A percentile compares a stretch with the other conserved stretches of the same genome.
phyloP scores from a whole-genome alignment of 1,140 invertebrate species.

The Ruditapes philippinarum region DNA sequence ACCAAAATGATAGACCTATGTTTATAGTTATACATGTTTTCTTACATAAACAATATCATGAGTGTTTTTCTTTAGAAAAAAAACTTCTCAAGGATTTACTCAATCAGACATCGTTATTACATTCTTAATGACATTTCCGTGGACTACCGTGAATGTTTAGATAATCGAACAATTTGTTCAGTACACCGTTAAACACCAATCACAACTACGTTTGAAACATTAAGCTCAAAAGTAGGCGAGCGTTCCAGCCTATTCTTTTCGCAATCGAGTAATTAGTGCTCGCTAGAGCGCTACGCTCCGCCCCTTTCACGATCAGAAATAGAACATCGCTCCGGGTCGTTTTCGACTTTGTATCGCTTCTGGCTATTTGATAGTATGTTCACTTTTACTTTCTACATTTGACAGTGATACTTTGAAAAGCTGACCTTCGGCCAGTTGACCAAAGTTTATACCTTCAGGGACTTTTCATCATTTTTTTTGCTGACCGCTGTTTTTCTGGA shows the following conservation, averaged over 20 bases:
- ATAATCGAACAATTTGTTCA: conserved; percentile 45
- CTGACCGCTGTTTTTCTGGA: background rate
- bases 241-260: conserved; percentile 33
- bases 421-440: conserved; percentile 29
- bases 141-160: conserved; percentile 40
- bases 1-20: too few species aligned
- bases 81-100: conserved; percentile 22
- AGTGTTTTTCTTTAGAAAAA: too few species aligned
- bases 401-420: conserved; percentile 23
- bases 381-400: conserved; percentile 30
- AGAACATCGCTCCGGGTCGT: conserved; percentile 63
- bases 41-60: too few species aligned
- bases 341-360: conserved; percentile 51
- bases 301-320: conserved; percentile 38
- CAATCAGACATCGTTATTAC: conserved; percentile 33
- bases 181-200: conserved; percentile 51
- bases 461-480: background rate
- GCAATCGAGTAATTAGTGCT: conserved; percentile 35
- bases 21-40: too few species aligned
- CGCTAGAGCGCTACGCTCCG: conserved; percentile 43
- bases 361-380: conserved; percentile 64
- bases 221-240: background rate
- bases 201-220: conserved; percentile 2
- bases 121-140: conserved; percentile 44
- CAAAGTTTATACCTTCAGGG: background rate